Evolutionary conservation across 1,140 invertebrate species (phyloP), one percentile per base, ranked within the genome.

Genomic region (Drosophila persimilis): DNA sequence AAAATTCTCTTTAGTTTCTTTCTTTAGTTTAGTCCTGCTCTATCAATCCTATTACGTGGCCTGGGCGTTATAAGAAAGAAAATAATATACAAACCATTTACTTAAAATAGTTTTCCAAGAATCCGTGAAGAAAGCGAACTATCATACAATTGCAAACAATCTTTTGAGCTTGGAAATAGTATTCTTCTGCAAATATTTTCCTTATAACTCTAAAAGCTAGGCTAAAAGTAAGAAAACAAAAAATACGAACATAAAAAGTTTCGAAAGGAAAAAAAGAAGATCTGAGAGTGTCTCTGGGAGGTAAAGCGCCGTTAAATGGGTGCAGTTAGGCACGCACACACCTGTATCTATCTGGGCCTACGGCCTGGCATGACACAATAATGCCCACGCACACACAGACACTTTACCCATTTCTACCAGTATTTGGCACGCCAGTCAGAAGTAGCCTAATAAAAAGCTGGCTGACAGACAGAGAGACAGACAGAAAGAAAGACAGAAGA

Each of bases 391-490:
- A 29, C 44, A 31, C 51, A 47, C 44, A 48, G 22, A 17, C 73
- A 52, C 22, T 35, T 67, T 29, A 43, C 72, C 73, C 72, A 75
- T 75, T 75, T 76, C 73, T 26, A 26, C 24, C 35, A 39, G 11
- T 76, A 79, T 74, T 74, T 79, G 77, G 76, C 76, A 64, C 77
- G 65, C 57, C 57, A 71, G 78, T 69, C 76, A 65, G 67, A 78
- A 69, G 71, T 77, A 88, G 83, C 79, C 83, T 74, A 86, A 86
- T 86, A 88, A 88, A 86, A 86, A 86, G 64, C 67, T 63, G 53
- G 35, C 75, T 65, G 70, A 64, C 61, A 66, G 64, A 70, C 62
- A 47, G 76, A 65, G 48, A 45, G 77, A 54, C 65, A 54, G 57
- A 43, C 55, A 46, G 44, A 13, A 26, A 11, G 44, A 20, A 26